phyloP scores from a whole-genome alignment of 2,797 vertebrate species.

The Aphelocoma californica region DNA sequence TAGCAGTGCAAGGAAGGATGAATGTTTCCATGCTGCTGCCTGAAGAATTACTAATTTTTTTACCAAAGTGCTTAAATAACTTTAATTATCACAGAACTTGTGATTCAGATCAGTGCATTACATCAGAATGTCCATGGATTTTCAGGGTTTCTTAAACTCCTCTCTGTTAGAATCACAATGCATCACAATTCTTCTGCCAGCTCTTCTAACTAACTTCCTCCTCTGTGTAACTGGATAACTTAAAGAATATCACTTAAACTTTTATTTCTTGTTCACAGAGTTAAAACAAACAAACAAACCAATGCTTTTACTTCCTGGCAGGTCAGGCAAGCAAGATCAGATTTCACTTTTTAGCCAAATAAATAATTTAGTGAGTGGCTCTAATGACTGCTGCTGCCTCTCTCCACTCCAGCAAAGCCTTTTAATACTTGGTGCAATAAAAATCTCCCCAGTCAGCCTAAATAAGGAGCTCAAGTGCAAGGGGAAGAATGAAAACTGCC shows the following conservation, averaged over 20 bases:
- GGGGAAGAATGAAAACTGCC: slow-evolving; percentile 1
- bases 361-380: slow-evolving; percentile 44
- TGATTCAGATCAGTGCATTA: not conserved
- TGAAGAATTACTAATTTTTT: not conserved
- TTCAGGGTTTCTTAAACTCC: not conserved
- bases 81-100: not conserved
- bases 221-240: not conserved
- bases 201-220: not conserved
- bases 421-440: not conserved
- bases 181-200: not conserved
- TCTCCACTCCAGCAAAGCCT: not conserved
- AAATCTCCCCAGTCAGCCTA: slow-evolving; percentile 11
- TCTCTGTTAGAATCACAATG: not conserved
- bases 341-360: slow-evolving; percentile 46
- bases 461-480: slow-evolving; percentile 6
- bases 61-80: not conserved
- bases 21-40: not conserved
- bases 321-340: slow-evolving; percentile 25
- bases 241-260: not conserved
- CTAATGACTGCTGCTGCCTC: not conserved
- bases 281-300: not conserved
- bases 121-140: not conserved
- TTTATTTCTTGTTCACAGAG: not conserved
- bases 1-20: not conserved
- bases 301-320: not conserved